Percentiles rank a stretch among this genome's conserved stretches.
phyloP scores from a whole-genome alignment of 2,797 vertebrate species.

The Champsocephalus gunnari region DNA sequence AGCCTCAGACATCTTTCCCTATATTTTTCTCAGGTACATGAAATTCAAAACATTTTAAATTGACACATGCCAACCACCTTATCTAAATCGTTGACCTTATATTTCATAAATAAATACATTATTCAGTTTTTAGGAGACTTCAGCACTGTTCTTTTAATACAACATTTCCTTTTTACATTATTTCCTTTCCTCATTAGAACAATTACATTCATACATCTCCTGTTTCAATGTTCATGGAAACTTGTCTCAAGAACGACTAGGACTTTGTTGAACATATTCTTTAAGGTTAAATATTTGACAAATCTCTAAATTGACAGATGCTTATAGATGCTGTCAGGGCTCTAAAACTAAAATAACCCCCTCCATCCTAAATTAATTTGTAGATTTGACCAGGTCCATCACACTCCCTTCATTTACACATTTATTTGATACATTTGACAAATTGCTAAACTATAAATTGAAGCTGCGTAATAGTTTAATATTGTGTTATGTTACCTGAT shows the following conservation, averaged over 20 bases:
- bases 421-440: not conserved
- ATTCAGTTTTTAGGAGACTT: not conserved
- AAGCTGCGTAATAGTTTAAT: not conserved
- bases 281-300: not conserved
- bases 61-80: constrained; percentile 1
- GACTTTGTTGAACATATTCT: not conserved
- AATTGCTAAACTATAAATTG: not conserved
- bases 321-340: too few relatives aligned
- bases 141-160: not conserved
- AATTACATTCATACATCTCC: not conserved
- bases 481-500: too few relatives aligned
- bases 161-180: not conserved
- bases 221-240: not conserved
- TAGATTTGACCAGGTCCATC: not conserved
- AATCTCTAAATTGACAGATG: not conserved
- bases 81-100: not conserved
- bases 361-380: not conserved
- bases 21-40: constrained; percentile 53
- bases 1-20: constrained; percentile 44
- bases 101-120: not conserved
- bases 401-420: not conserved
- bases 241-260: not conserved
- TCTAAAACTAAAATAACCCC: not conserved
- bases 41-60: constrained; percentile 23
- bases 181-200: not conserved